Evolutionary conservation across 23 tunicate species (phyloP).

Genomic region (Pegea sp.): DNA sequence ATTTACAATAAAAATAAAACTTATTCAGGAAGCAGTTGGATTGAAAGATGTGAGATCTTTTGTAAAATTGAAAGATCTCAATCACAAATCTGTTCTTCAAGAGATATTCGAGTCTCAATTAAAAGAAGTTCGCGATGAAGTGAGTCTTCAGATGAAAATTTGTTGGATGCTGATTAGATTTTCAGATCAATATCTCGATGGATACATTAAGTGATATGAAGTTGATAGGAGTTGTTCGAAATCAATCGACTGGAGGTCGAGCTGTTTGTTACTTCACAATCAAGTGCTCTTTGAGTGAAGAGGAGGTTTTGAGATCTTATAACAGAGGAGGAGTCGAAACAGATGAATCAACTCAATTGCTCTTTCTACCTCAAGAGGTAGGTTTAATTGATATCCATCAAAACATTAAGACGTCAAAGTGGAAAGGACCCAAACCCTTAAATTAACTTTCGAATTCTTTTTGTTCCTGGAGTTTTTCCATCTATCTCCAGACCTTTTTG

Average conservation of each 20-base stretch:
- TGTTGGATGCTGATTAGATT: too few species aligned
- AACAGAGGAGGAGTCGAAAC: constrained; percentile 78
- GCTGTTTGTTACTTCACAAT: constrained; percentile 27
- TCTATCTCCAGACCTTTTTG: too few species aligned
- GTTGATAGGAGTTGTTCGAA: constrained; percentile 55
- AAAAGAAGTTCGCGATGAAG: constrained; percentile 89
- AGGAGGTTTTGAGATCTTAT: constrained; percentile 19
- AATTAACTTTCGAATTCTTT: too few species aligned
- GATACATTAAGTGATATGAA: constrained; percentile 9
- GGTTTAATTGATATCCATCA: too few species aligned
- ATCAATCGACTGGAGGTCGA: constrained; percentile 36
- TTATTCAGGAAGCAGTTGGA: constrained; percentile 7
- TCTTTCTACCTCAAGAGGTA: constrained; percentile 38
- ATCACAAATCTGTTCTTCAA: constrained; percentile 11
- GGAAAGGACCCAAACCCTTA: too few species aligned
- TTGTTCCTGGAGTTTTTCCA: too few species aligned
- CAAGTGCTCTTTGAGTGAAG: constrained; percentile 29
- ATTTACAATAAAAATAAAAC: neutral
- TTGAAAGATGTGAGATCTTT: neutral
- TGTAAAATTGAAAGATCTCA: constrained; percentile 10
- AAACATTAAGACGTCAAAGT: too few species aligned
- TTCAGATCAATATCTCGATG: constrained; percentile 47
- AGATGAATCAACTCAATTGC: constrained; percentile 76
- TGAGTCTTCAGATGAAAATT: too few species aligned
- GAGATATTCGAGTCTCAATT: constrained; percentile 64